Conservation (phyloP, 2,113 vertebrate genomes). For the Donacobius atricapilla region DNA sequence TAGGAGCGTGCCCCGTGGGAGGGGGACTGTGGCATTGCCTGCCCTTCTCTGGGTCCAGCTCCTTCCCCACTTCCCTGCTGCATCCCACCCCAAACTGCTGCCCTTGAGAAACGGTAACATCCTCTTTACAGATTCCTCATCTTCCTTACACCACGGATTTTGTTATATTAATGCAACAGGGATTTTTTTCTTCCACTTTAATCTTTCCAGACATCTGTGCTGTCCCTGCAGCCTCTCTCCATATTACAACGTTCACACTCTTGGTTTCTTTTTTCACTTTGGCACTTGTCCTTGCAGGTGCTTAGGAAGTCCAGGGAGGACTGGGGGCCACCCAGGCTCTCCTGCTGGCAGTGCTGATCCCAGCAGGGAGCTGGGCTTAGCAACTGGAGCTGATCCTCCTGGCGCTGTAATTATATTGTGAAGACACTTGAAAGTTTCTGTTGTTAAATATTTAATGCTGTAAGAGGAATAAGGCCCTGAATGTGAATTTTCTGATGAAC, state of each 20-base stretch:
- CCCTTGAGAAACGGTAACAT: background rate
- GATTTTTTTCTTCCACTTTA: background rate
- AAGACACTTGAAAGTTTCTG: background rate
- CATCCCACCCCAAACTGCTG: too few relatives aligned
- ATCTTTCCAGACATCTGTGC: background rate
- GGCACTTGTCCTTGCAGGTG: background rate
- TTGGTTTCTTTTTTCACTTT: background rate
- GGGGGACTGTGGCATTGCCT: background rate
- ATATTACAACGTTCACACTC: background rate
- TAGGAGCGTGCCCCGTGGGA: accelerated
- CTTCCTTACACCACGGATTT: background rate
- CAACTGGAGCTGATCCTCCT: background rate
- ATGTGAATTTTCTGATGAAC: conserved; percentile 14
- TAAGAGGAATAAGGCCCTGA: background rate
- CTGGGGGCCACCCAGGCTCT: background rate
- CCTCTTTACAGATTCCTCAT: background rate
- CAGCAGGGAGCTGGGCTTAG: accelerated
- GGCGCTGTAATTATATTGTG: background rate
- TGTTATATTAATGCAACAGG: background rate
- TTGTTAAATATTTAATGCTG: conserved; percentile 42
- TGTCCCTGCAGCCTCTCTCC: background rate
- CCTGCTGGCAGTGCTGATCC: background rate
- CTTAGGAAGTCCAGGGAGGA: background rate
- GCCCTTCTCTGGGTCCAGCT: background rate
- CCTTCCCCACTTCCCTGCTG: background rate